Percentiles rank a stretch among this genome's conserved stretches.
Evolutionary conservation across 2,113 vertebrate genomes (phyloP).

Genomic region (Stegastes partitus): DNA sequence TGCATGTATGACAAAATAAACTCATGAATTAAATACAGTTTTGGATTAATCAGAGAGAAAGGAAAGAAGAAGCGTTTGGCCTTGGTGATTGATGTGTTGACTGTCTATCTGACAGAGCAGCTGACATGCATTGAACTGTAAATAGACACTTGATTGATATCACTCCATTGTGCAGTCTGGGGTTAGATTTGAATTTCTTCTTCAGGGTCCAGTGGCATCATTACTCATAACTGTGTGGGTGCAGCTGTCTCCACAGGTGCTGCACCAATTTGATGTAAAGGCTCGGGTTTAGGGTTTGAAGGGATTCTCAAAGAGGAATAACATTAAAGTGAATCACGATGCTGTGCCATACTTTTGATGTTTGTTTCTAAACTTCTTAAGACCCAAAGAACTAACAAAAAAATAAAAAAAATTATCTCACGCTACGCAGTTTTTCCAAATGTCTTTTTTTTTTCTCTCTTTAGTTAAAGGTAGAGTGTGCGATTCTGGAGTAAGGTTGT

Average conservation of each 20-base stretch:
- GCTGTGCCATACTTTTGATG: slow-evolving; percentile 7
- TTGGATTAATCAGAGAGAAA: slow-evolving; percentile 30
- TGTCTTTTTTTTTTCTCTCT: slow-evolving; percentile 2
- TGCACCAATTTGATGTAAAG: slow-evolving; percentile 31
- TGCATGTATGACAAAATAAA: slow-evolving; percentile 1
- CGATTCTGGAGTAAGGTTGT: no score
- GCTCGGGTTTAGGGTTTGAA: slow-evolving; percentile 12
- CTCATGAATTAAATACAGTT: slow-evolving; percentile 24
- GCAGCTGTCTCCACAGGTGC: slow-evolving; percentile 49
- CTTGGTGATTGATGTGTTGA: slow-evolving; percentile 60
- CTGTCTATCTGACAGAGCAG: slow-evolving; percentile 42
- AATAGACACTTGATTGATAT: slow-evolving; percentile 66
- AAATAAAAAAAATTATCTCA: slow-evolving; percentile 14
- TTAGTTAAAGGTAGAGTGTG: background rate
- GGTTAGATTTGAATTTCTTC: slow-evolving; percentile 48
- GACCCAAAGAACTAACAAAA: background rate
- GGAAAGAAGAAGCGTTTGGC: background rate
- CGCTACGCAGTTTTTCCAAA: background rate
- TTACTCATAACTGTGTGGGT: slow-evolving; percentile 54
- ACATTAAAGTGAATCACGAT: slow-evolving; percentile 21
- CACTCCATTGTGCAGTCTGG: slow-evolving; percentile 33
- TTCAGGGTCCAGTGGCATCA: slow-evolving; percentile 47
- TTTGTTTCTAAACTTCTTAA: slow-evolving; percentile 7
- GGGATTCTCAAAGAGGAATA: slow-evolving; percentile 8
- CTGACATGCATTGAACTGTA: slow-evolving; percentile 46